phyloP scores from a whole-genome alignment of 2,888 invertebrate genomes.

The Sepiola atlantica region DNA sequence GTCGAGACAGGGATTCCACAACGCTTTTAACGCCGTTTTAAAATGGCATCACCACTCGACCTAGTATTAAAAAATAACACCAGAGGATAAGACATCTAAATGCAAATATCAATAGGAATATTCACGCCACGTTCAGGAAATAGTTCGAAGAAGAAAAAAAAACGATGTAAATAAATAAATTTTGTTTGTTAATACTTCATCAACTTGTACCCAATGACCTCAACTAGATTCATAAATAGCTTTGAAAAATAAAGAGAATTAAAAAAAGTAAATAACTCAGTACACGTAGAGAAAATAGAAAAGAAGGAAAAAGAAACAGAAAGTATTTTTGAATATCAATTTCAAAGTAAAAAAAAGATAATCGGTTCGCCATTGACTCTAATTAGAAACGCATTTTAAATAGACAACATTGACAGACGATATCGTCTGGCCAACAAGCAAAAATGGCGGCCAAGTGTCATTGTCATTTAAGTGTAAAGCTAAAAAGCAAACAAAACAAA shows the following conservation, averaged over 20 bases:
- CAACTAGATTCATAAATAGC: not conserved
- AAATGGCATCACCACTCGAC: too few relatives aligned
- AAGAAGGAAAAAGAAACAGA: not conserved
- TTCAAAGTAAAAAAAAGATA: not conserved
- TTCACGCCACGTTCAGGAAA: too few relatives aligned
- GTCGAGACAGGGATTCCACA: too few relatives aligned
- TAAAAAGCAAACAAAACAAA: too few relatives aligned
- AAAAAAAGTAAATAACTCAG: not conserved
- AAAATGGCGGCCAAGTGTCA: too few relatives aligned
- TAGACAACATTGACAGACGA: not conserved
- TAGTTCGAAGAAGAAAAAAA: too few relatives aligned
- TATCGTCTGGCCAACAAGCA: not conserved
- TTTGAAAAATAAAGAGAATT: not conserved
- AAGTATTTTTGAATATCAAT: not conserved
- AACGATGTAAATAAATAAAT: not conserved
- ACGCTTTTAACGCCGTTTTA: too few relatives aligned
- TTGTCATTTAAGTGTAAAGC: too few relatives aligned
- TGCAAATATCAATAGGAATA: too few relatives aligned
- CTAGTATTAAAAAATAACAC: too few relatives aligned
- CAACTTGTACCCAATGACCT: not conserved
- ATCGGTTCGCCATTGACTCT: not conserved
- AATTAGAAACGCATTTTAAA: not conserved
- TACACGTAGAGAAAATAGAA: too few relatives aligned
- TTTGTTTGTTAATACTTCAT: not conserved
- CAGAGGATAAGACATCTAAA: too few relatives aligned